These are phyloP conservation scores for Muntiacus reevesi DNA, from an alignment of 2,113 vertebrate genomes.

Conservation along the genomic window DNA sequence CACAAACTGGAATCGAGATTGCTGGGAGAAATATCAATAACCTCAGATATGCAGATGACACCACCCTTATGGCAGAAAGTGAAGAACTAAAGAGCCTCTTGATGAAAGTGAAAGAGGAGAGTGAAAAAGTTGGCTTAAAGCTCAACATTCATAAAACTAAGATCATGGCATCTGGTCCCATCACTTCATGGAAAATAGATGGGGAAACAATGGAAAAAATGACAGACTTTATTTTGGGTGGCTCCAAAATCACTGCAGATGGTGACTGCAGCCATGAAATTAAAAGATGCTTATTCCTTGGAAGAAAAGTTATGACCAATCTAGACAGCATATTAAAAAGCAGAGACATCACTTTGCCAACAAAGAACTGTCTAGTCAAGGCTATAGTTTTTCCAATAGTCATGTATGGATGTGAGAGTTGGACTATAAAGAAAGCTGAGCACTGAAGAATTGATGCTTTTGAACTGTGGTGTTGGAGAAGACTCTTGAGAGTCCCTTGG, in stretches of 20 bases:
- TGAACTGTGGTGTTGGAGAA: background rate
- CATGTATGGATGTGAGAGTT: background rate
- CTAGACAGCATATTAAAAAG: background rate
- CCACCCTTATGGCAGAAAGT: background rate
- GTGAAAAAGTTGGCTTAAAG: background rate
- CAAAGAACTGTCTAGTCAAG: background rate
- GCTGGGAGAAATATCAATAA: fast-evolving
- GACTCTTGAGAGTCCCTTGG: background rate
- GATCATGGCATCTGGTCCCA: background rate
- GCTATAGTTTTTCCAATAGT: background rate
- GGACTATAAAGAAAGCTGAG: background rate
- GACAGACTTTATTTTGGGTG: background rate
- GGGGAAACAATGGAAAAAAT: background rate
- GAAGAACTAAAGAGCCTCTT: background rate
- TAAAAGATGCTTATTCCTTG: background rate
- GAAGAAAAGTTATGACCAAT: background rate
- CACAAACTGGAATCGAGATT: background rate
- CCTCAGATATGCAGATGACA: background rate
- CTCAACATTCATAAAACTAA: background rate
- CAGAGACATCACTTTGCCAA: background rate
- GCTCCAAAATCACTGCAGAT: background rate
- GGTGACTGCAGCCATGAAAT: background rate
- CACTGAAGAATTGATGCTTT: background rate
- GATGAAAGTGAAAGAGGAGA: background rate
- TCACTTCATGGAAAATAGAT: background rate